These are phyloP conservation scores for Sylvicapra grimmia DNA, from an alignment of 2,113 vertebrate genomes.

Conservation along the genomic window DNA sequence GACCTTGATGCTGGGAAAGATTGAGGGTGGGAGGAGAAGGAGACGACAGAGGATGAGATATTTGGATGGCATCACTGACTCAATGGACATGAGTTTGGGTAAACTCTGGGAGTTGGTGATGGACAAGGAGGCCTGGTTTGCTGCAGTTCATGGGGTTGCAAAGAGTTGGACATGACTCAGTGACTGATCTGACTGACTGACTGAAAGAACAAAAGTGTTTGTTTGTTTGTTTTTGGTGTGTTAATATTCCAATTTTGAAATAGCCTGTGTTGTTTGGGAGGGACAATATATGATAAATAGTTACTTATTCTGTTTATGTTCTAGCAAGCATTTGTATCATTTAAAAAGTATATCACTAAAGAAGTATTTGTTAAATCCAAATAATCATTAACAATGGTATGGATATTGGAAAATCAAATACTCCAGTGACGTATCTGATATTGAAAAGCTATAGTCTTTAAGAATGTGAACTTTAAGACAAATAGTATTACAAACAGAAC, in stretches of 20 bases:
- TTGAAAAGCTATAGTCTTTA: neutral
- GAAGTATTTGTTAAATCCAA: conserved; percentile 5
- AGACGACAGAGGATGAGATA: neutral
- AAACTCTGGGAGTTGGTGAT: neutral
- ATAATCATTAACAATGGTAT: neutral
- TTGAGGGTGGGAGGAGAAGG: neutral
- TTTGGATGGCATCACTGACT: neutral
- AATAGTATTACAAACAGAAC: neutral
- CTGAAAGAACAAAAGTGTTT: neutral
- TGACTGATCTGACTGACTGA: neutral
- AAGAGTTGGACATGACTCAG: rapidly evolving
- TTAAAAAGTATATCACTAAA: neutral
- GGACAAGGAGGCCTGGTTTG: neutral
- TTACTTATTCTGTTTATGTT: neutral
- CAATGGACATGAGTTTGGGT: neutral
- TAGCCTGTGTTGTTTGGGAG: neutral
- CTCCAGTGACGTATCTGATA: neutral
- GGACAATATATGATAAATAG: neutral
- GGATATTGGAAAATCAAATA: conserved; percentile 10
- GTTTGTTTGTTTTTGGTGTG: neutral
- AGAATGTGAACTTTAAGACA: neutral
- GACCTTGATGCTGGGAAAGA: neutral
- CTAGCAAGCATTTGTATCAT: neutral
- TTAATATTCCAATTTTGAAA: conserved; percentile 8
- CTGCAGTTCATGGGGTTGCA: neutral